Percentiles rank a stretch among this genome's conserved stretches.
These are phyloP conservation scores for Drosophila austrosaltans DNA, from an alignment of 2,888 invertebrate genomes.

Conservation along the genomic window DNA sequence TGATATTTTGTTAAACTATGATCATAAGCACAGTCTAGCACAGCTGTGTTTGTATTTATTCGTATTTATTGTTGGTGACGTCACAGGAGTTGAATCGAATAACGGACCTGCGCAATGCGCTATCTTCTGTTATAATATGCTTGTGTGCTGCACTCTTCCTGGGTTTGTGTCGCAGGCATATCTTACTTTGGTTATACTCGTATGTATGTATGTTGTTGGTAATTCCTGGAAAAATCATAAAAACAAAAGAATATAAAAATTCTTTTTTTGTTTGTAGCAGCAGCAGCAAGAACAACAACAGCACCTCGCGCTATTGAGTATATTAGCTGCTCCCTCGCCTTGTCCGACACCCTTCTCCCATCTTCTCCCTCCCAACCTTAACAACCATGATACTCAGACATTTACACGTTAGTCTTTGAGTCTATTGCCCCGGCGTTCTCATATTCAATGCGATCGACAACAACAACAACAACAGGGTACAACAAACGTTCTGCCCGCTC, in stretches of 20 bases:
- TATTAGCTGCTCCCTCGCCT: constrained; percentile 56
- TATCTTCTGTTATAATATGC: constrained; percentile 21
- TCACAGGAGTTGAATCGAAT: constrained; percentile 47
- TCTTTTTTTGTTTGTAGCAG: constrained; percentile 65
- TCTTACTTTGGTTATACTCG: constrained; percentile 37
- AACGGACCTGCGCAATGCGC: constrained; percentile 40
- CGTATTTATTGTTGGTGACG: not conserved
- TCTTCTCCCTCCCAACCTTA: not conserved
- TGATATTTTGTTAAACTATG: no score
- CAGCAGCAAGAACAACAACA: constrained; percentile 37
- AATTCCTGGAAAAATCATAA: constrained; percentile 76
- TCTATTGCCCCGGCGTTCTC: constrained; percentile 4
- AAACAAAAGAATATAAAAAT: constrained; percentile 75
- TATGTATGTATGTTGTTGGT: constrained; percentile 42
- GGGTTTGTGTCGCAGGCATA: constrained; percentile 55
- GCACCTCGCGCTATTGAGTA: constrained; percentile 51
- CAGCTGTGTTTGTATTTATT: constrained; percentile 22
- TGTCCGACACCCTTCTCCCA: not conserved
- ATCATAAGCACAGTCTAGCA: no score
- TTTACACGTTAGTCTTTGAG: not conserved
- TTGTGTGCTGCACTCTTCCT: constrained; percentile 53
- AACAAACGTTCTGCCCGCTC: constrained; percentile 1
- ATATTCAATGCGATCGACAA: constrained; percentile 8
- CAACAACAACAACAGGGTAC: not conserved
- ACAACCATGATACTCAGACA: constrained; percentile 51